phyloP scores from a whole-genome alignment of 2,113 vertebrate species.

The Oenanthe oenanthe region DNA sequence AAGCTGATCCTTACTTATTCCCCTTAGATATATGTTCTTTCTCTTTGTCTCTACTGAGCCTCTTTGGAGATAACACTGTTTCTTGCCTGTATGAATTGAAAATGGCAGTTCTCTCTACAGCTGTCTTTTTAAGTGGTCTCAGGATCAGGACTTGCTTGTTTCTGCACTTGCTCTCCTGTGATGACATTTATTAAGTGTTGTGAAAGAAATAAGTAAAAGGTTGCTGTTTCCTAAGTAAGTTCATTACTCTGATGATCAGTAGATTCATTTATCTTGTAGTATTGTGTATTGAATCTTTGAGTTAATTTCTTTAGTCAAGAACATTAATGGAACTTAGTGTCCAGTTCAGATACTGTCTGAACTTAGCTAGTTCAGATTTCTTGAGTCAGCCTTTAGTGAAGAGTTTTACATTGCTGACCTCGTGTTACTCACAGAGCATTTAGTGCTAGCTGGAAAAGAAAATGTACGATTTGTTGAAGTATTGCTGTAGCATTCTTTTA shows the following conservation, averaged over 20 bases:
- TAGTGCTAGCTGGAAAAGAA: background rate
- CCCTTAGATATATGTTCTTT: background rate
- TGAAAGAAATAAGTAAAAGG: background rate
- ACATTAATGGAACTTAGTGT: background rate
- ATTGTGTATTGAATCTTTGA: background rate
- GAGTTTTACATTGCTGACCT: background rate
- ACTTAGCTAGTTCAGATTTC: background rate
- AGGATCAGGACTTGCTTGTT: background rate
- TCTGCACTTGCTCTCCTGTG: background rate
- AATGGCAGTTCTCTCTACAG: background rate
- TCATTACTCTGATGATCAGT: background rate
- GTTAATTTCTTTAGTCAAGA: background rate
- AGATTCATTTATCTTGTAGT: background rate
- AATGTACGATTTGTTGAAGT: background rate
- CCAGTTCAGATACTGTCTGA: background rate
- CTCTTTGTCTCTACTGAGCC: background rate
- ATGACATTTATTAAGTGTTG: background rate
- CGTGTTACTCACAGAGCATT: background rate
- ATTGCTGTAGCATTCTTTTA: background rate
- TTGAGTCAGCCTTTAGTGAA: background rate
- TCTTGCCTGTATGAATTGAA: background rate
- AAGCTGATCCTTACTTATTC: background rate
- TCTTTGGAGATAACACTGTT: background rate
- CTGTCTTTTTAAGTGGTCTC: background rate
- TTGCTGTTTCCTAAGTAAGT: background rate